Base-by-base conservation (phyloP, 2,113 vertebrate species). In the Narcine bancroftii region DNA sequence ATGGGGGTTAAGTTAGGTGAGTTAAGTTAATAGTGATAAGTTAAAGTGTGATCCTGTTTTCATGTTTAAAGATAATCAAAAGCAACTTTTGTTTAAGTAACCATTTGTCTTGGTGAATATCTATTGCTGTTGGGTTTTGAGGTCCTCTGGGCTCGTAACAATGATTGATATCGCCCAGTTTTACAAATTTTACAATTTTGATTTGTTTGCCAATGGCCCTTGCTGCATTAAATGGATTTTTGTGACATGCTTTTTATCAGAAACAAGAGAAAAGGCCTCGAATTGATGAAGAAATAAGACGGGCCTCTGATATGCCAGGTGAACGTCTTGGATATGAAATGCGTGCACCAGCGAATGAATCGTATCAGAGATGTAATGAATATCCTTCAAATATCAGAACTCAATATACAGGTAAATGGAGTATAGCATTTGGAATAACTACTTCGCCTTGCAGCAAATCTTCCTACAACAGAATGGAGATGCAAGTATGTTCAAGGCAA, bases 381-480 rank as follows among this genome's bases (percentile, higher is more conserved):
- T 45, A 66, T 26, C 45, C 63, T 11, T 2, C 63, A 45, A 29
- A 33, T 42, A 45, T 69, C 42, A 69, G 89, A 91, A 36, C 89
- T 69, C 69, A 87, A 87, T 87, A 87, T 60, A 87, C 36, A 87
- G 81, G 81, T 87, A 87, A 87, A 87, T 63, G 56, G 11, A 87
- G 7, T 15, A 60, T n/a, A 85, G 60, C 1, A 13, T 81, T 81
- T 21, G 53, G 26, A 56, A 17, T 85, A 56, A 0, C 81, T 85
- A n/a, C 13, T n/a, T 60, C 60, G 50, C 15, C 45, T 53, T n/a
- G 4, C 45, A 53, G 4, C 29, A 83, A 83, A 83, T 4, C 79
- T 83, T 47, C 17, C 29, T 81, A 26, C 33, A 60, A 56, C 13
- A 87, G 13, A 50, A 83, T n/a, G 47, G 10, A 56, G 47, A n/a